Conservation (phyloP, 1,140 invertebrate genomes). For the Chionoecetes opilio region DNA sequence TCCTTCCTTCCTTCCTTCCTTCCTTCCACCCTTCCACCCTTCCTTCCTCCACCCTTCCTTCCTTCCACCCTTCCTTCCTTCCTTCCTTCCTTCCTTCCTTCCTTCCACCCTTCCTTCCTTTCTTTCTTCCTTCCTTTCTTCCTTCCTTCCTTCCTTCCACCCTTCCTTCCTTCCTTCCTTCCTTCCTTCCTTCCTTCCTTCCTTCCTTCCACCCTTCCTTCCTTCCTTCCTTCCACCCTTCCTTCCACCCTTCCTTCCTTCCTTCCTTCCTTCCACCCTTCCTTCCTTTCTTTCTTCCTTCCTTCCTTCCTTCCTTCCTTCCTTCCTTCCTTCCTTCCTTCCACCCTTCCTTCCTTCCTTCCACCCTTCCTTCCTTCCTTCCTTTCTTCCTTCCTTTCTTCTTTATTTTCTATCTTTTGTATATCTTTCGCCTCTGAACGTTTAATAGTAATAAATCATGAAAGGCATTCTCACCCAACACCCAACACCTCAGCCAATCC, state of each 20-base stretch:
- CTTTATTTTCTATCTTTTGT: neutral
- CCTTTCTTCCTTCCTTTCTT: neutral
- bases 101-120: neutral
- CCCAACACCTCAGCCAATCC: too few species aligned
- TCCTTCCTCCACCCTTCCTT: neutral
- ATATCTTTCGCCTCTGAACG: neutral
- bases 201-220: neutral
- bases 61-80: neutral
- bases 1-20: neutral
- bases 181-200: neutral
- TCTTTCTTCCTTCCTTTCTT: neutral
- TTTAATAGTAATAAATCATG: too few species aligned
- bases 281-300: neutral
- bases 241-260: neutral
- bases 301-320: neutral
- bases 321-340: neutral
- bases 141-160: neutral
- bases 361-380: neutral
- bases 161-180: neutral
- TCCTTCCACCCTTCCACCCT: constrained; percentile 13
- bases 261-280: neutral
- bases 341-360: neutral
- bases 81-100: neutral
- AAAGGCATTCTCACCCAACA: too few species aligned
- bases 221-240: neutral